Evolutionary conservation across 2,888 invertebrate genomes (phyloP), one percentile per base, ranked within the genome.

Genomic region (Bellardia bayeri): DNA sequence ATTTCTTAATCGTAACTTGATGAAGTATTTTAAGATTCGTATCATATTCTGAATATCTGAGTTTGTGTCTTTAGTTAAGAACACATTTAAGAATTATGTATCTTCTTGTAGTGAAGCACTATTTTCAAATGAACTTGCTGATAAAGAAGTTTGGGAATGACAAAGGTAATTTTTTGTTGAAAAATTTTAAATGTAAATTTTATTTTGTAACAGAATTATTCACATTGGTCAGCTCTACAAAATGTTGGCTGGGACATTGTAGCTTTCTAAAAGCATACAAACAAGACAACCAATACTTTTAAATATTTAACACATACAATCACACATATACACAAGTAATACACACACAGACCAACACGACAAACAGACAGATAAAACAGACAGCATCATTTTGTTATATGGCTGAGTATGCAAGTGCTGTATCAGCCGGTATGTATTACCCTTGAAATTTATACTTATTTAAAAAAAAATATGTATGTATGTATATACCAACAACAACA

Each of bases 351-450:
- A 56, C 63, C 45, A 78, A 56, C 56, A 71, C 30, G 40, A 51
- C 54, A 61, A 30, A 74, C 79, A 56, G 63, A 66, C 83, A 80
- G 42, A 83, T 76, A 69, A 49, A 79, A 66, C 81, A 86, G 86
- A 78, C 83, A 82, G 86, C 83, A 88, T 85, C 85, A 82, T 56
- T 87, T 81, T 76, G n/a, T 61, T 81, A 76, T 58, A 74, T 85
- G 14, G 88, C 89, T 90, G 91, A 90, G 74, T 83, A 64, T 81
- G 68, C 75, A 87, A 80, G 83, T 87, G 86, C 85, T 85, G 87
- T 84, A 87, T 84, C 84, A 87, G 87, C 85, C 85, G 84, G 82
- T 79, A 87, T 87, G 82, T 79, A 87, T 87, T 87, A 87, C 87
- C 87, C 87, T 87, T 87, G 87, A 87, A 87, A 87, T 85, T 71